Evolutionary conservation across 2,888 invertebrate species (phyloP), one percentile per base, ranked within the genome.

Genomic region (Crossocerus cetratus): DNA sequence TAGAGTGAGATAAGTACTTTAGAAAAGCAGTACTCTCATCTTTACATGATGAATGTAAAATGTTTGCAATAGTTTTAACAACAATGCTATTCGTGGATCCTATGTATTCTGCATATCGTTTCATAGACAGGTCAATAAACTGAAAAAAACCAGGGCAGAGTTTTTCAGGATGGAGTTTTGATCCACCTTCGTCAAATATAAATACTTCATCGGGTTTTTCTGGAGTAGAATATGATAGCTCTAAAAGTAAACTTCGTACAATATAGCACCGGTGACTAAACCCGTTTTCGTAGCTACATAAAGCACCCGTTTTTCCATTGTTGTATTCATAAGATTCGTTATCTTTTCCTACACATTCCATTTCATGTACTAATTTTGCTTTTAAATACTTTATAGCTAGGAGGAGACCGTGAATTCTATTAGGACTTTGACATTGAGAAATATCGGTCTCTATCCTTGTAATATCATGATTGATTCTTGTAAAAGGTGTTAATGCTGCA

Each of bases 361-460:
- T 49, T 76, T 81, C 81, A 44, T 57, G 16, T 0, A 49, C 57
- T n/a, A 74, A 53, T 66, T 84, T 87, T n/a, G 80, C 70, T 8
- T 72, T 68, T 2, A 89, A 76, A 78, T 83, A 85, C 54, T 82
- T 76, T 32, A 87, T 79, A 3, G 84, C 71, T 22, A 84, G 74
- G 14, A 90, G 77, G 54, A 78, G 76, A 13, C 90, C 90, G 54
- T 90, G 88, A 0, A 85, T 65, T 11, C 74, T 79, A 80, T 90
- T 90, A 21, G 68, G 53, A 58, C 71, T 65, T 0, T 32, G 23
- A 3, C 67, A 44, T 2, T 18, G 57, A 20, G 54, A 45, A 60
- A 69, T 59, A 61, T 74, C 32, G 3, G 20, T 53, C 16, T 72
- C 81, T 8, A 89, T 65, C 44, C 62, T 56, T 2, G 65, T 8